Conservation (phyloP, 2,113 vertebrate species). For the Camelus dromedarius region DNA sequence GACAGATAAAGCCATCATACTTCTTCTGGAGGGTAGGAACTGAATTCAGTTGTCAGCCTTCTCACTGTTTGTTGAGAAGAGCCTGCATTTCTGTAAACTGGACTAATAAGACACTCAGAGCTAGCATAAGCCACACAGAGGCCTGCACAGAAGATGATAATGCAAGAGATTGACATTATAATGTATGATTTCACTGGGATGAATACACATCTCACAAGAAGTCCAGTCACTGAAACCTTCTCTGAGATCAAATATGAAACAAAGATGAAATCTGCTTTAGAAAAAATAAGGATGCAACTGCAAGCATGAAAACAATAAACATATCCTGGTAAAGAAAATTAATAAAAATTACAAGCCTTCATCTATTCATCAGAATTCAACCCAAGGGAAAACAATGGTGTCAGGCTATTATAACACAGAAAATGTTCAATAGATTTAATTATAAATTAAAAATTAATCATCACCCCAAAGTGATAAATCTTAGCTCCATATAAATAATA, state of each 20-base stretch:
- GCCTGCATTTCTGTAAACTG: conserved; percentile 54
- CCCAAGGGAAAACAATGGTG: conserved; percentile 26
- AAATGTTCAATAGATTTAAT: conserved; percentile 58
- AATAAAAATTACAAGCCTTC: conserved; percentile 38
- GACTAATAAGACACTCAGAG: neutral
- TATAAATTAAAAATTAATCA: conserved; percentile 53
- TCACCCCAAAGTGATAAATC: conserved; percentile 18
- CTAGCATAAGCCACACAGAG: neutral
- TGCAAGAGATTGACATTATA: neutral
- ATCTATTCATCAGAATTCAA: conserved; percentile 51
- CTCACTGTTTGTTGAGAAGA: conserved; percentile 84
- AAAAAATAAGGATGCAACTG: neutral
- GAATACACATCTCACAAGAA: neutral
- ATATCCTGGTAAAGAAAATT: neutral
- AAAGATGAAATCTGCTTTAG: conserved; percentile 17
- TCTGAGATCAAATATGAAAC: conserved; percentile 20
- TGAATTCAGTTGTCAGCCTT: conserved; percentile 87
- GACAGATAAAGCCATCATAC: conserved; percentile 88
- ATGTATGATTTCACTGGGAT: neutral
- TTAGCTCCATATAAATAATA: conserved; percentile 37
- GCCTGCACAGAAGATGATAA: neutral
- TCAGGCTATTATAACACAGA: conserved; percentile 43
- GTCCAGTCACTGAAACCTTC: neutral
- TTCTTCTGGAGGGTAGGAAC: conserved; percentile 80
- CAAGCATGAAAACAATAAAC: conserved; percentile 1